phyloP scores from a whole-genome alignment of 2,797 vertebrate species.

The Gadopsis marmoratus region DNA sequence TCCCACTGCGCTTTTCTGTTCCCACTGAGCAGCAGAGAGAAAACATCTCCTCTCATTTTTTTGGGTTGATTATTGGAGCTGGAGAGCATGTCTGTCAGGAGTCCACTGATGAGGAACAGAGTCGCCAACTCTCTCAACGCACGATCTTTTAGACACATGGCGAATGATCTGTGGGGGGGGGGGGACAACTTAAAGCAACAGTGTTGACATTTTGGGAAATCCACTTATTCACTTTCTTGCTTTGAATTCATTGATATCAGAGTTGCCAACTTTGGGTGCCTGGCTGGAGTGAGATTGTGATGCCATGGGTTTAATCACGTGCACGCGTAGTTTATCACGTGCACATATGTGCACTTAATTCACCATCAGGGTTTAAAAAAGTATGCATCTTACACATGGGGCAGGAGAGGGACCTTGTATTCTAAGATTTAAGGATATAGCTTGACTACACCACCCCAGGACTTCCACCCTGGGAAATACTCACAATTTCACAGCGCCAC shows the following conservation, averaged over 20 bases:
- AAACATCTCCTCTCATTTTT: constrained; percentile 61
- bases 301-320: too few relatives aligned
- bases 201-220: constrained; percentile 31
- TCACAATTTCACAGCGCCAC: too few relatives aligned
- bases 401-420: too few relatives aligned
- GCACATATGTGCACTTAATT: too few relatives aligned
- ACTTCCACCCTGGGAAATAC: too few relatives aligned
- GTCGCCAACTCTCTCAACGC: constrained; percentile 47
- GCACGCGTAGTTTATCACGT: too few relatives aligned
- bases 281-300: too few relatives aligned
- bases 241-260: background rate
- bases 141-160: constrained; percentile 48
- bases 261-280: too few relatives aligned
- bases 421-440: too few relatives aligned
- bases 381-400: too few relatives aligned
- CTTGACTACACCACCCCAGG: too few relatives aligned
- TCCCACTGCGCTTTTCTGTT: constrained; percentile 66
- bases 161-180: constrained; percentile 25
- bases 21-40: constrained; percentile 57
- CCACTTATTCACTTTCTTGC: constrained; percentile 18
- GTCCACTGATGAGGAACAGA: constrained; percentile 72
- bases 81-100: constrained; percentile 70
- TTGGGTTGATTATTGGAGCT: constrained; percentile 68
- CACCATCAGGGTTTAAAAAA: too few relatives aligned
- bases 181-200: constrained; percentile 28